Base-by-base conservation (phyloP, 2,797 vertebrate species). In the Centropyge bicolor region DNA sequence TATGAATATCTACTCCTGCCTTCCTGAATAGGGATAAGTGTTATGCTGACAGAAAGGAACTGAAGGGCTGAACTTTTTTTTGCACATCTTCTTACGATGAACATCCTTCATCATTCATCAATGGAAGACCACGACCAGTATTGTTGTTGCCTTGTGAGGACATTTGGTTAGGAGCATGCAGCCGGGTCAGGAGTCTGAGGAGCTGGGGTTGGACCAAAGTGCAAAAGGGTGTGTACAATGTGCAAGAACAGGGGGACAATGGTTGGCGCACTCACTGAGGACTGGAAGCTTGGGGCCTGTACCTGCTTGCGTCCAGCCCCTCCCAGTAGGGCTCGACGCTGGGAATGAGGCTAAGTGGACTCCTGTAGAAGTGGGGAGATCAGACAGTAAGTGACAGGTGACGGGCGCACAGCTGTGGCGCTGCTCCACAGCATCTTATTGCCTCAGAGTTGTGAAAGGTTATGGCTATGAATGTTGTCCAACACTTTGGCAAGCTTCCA, bases 321-420 rank as follows among this genome's bases (percentile, higher is more conserved):
- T 95, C 92, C 93, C 93, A 93, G 77, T 92, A 94, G 81, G 90
- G 91, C 85, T 95, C 93, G 78, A 94, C 82, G 70, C 93, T 95
- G 80, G 94, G 93, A 88, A 95, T 89, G 87, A 94, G 90, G 85
- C 91, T 94, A 92, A 95, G 87, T 79, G 94, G 93, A 90, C 78
- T 94, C 94, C 94, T 95, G 94, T 69, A 92, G 85, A 91, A 85
- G 88, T 79, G 62, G 83, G 87, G 81, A 90, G 78, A 91, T 87
- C 79, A 90, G 76, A 90, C 56, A 85, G 71, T 87, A 84, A 88
- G 78, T 31, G 27, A 31, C 27, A 31, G 75, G 43, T 73, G 49
- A 62, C 3, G 10, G 46, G 5, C 1, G 1, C 22, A 45, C 36
- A 57, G 59, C 43, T 52, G 27, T 19, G 31, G 65, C 43, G 52